phyloP scores from a whole-genome alignment of 2,113 vertebrate genomes.

The Xenopus tropicalis region UCB_Xtro_10.0 CM004444.2:31779001-31779500 shows the following conservation, averaged over 20 bases:
- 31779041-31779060: no score
- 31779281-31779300: neutral
- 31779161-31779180: no score
- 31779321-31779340: constrained; percentile 10
- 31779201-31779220: constrained; percentile 21
- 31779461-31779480: constrained; percentile 11
- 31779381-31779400: neutral
- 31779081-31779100: no score
- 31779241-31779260: neutral
- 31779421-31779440: neutral
- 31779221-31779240: constrained; percentile 4
- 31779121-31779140: no score
- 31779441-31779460: constrained; percentile 19
- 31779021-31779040: no score
- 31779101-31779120: no score
- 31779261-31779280: neutral
- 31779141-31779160: no score
- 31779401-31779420: constrained; percentile 16
- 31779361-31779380: constrained; percentile 30
- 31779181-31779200: neutral
- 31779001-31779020: no score
- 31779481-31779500: constrained; percentile 23
- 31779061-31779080: no score
- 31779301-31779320: neutral
- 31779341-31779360: constrained; percentile 16